Base-by-base conservation (phyloP, 2,888 invertebrate species). In the Masnerella sp. region DNA sequence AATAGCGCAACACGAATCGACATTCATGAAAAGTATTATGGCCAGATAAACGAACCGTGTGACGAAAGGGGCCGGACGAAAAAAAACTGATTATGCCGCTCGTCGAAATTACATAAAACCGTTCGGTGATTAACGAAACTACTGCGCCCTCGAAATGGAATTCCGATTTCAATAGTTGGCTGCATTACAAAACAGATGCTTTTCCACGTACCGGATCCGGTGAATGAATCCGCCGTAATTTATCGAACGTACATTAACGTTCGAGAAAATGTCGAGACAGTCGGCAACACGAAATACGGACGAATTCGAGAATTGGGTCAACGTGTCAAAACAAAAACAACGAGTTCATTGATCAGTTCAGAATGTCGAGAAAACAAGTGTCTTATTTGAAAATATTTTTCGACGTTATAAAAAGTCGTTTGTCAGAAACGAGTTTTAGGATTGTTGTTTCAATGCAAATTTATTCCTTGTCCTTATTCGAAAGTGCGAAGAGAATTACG, bases 71-170 rank as follows among this genome's bases (percentile, higher is more conserved):
- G 25, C 17, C 52, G 30, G 14, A n/a, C n/a, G n/a, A 51, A 14
- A 68, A 68, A 56, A 67, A 56, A 42, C 34, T 68, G 59, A 68
- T 59, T 68, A 68, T 58, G 9, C 58, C 11, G 34, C 22, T 56
- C 17, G 8, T 51, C 18, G 42, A 42, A 67, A 58, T 67, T 52
- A 59, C 43, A 59, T 43, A 59, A 68, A 68, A 68, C 43, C 32
- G 52, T 59, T 45, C 43, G 32, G 15, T 17, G 40, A 62, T 69
- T 34, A 32, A 47, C 54, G 28, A 69, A 68, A 38, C 36, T 38
- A 25, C 47, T 42, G 47, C 36, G 69, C 54, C 25, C 30, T 47
- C 11, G 9, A 70, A 61, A 56, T 61, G 40, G 40, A 56, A 62
- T 62, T 42, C 42, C 47, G 40, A 70, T 62, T 70, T 70, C 56